A percentile compares a stretch with the other conserved stretches of the same genome.
These are phyloP conservation scores for Fringilla coelebs DNA, from an alignment of 2,797 vertebrate species.

Conservation along the genomic window DNA sequence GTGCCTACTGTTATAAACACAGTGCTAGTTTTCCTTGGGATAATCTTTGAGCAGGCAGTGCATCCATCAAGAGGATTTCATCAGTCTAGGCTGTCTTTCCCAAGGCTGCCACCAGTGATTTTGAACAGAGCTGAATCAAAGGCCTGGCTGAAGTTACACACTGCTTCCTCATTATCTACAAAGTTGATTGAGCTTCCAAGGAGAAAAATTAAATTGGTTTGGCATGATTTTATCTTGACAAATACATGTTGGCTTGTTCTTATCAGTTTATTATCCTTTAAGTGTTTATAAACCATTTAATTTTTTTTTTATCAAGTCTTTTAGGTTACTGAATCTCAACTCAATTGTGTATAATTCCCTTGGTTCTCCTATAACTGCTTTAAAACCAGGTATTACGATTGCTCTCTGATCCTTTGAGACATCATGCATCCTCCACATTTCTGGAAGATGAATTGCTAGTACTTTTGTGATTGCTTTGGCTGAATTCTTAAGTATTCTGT, in stretches of 20 bases:
- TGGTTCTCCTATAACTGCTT: not conserved
- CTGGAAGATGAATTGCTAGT: constrained; percentile 19
- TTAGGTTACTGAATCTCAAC: not conserved
- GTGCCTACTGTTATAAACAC: not conserved
- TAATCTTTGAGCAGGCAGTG: not conserved
- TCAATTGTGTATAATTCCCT: not conserved
- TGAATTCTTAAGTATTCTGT: constrained; percentile 2
- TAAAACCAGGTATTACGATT: not conserved
- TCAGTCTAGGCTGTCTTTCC: not conserved
- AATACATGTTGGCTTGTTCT: not conserved
- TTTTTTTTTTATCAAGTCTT: not conserved
- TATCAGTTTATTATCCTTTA: constrained; percentile 4
- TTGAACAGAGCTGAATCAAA: not conserved
- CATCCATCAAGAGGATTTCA: not conserved
- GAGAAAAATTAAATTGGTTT: constrained; percentile 4
- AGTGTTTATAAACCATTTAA: constrained; percentile 3
- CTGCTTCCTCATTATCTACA: not conserved
- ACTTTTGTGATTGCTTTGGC: constrained; percentile 29
- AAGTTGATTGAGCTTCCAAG: not conserved
- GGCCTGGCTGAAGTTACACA: not conserved
- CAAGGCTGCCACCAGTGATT: not conserved
- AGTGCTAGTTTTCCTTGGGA: not conserved
- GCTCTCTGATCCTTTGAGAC: constrained; percentile 8
- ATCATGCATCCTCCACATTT: not conserved
- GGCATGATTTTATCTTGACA: not conserved